Conservation (phyloP, 2,888 invertebrate species). For the Melanchra persicariae region DNA sequence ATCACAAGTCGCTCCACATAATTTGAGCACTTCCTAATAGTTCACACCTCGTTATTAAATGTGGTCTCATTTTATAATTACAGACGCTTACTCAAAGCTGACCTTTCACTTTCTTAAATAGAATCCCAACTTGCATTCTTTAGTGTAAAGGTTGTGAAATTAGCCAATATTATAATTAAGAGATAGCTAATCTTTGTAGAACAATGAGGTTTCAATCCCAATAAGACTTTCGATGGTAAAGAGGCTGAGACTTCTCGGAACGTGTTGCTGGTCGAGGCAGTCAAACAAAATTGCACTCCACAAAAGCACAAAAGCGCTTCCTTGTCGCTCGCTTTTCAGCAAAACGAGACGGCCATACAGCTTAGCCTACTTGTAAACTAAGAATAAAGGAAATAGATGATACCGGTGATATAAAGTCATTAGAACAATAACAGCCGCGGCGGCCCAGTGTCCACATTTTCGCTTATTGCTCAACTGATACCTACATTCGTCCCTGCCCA, state of each 20-base stretch:
- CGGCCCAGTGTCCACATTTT: slow-evolving; percentile 69
- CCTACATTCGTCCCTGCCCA: slow-evolving; percentile 68
- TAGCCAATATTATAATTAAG: slow-evolving; percentile 55
- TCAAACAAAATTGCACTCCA: slow-evolving; percentile 6
- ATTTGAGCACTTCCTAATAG: slow-evolving; percentile 48
- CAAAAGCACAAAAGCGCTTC: slow-evolving; percentile 19
- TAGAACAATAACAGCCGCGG: slow-evolving; percentile 50
- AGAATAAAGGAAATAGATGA: slow-evolving; percentile 25
- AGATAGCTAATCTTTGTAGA: slow-evolving; percentile 34
- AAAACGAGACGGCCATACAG: background rate
- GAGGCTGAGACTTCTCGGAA: slow-evolving; percentile 2
- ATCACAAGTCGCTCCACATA: slow-evolving; percentile 30
- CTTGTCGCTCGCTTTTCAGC: slow-evolving; percentile 7
- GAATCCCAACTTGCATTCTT: slow-evolving; percentile 55
- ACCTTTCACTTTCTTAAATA: slow-evolving; percentile 63
- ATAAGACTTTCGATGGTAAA: background rate
- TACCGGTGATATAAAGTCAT: slow-evolving; percentile 35
- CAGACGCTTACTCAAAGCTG: slow-evolving; percentile 59
- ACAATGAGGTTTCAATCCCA: slow-evolving; percentile 31
- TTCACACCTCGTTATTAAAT: slow-evolving; percentile 53
- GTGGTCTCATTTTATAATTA: slow-evolving; percentile 63
- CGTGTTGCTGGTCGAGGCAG: background rate
- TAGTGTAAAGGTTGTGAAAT: slow-evolving; percentile 52
- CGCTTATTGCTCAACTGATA: slow-evolving; percentile 76
- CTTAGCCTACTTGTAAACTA: slow-evolving; percentile 4